Evolutionary conservation across 2,113 vertebrate genomes (phyloP).

Genomic region (Crotalus viridis): DNA sequence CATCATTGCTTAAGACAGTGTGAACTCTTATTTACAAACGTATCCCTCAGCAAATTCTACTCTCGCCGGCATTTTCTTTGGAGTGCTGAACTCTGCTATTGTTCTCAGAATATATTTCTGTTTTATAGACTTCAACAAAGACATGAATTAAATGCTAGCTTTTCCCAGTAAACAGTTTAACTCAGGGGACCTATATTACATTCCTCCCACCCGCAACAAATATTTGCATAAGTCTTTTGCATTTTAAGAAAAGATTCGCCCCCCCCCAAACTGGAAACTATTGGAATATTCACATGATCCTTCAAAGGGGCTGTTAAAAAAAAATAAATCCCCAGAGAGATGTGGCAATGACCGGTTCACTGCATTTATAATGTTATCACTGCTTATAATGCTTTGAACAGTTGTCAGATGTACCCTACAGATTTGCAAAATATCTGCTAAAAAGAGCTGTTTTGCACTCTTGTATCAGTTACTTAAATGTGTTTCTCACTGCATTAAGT

Average conservation of each 20-base stretch:
- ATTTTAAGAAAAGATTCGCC: background rate
- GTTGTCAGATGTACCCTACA: slow-evolving; percentile 38
- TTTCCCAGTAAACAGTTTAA: background rate
- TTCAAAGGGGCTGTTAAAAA: slow-evolving; percentile 27
- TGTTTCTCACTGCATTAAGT: slow-evolving; percentile 51
- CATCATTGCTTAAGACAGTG: background rate
- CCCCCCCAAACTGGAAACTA: background rate
- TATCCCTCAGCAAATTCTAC: slow-evolving; percentile 2
- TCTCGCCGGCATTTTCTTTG: background rate
- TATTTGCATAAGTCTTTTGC: slow-evolving; percentile 14
- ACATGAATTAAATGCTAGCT: background rate
- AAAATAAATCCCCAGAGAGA: slow-evolving; percentile 21
- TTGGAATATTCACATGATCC: slow-evolving; percentile 21
- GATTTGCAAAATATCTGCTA: slow-evolving; percentile 39
- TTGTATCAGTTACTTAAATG: slow-evolving; percentile 49
- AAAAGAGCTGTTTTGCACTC: slow-evolving; percentile 50
- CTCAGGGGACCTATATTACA: background rate
- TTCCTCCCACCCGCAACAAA: background rate
- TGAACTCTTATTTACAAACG: background rate
- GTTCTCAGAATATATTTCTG: background rate
- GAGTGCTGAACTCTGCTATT: background rate
- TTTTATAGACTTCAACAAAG: background rate
- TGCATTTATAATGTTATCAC: slow-evolving; percentile 46
- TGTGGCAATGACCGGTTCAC: background rate
- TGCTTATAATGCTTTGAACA: slow-evolving; percentile 32